Percentiles rank a stretch among this genome's conserved stretches.
These are phyloP conservation scores for Pachliopta kotzebuea DNA, from an alignment of 2,888 invertebrate species.

Conservation along the genomic window DNA sequence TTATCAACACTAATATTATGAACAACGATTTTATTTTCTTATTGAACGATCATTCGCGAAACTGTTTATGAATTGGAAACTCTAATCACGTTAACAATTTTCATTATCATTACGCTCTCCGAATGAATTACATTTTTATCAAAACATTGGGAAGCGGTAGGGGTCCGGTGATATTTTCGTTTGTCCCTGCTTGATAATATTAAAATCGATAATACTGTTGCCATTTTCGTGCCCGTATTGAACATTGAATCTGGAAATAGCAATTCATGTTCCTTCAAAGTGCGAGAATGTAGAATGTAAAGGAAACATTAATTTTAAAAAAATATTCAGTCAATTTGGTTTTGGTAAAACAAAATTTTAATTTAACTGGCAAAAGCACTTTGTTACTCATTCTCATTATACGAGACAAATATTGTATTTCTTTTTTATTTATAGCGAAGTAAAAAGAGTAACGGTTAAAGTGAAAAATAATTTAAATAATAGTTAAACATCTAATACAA, in stretches of 20 bases:
- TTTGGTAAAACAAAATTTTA: too few relatives aligned
- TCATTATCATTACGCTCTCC: not conserved
- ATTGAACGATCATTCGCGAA: not conserved
- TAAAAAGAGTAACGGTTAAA: too few relatives aligned
- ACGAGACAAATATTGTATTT: too few relatives aligned
- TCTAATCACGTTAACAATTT: not conserved
- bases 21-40: not conserved
- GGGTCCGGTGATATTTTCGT: slow-evolving; percentile 3
- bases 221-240: not conserved
- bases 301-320: not conserved
- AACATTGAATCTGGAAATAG: not conserved
- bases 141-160: not conserved
- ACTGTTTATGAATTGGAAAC: not conserved
- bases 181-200: not conserved
- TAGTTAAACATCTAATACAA: not conserved
- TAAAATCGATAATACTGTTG: not conserved
- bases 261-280: not conserved
- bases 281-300: not conserved
- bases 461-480: too few relatives aligned
- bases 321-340: not conserved
- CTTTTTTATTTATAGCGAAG: too few relatives aligned
- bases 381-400: not conserved
- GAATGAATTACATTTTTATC: not conserved
- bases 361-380: not conserved
- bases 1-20: not conserved